Conservation (phyloP, 2,797 vertebrate species). For the Xiphorhynchus erythropygius region DNA sequence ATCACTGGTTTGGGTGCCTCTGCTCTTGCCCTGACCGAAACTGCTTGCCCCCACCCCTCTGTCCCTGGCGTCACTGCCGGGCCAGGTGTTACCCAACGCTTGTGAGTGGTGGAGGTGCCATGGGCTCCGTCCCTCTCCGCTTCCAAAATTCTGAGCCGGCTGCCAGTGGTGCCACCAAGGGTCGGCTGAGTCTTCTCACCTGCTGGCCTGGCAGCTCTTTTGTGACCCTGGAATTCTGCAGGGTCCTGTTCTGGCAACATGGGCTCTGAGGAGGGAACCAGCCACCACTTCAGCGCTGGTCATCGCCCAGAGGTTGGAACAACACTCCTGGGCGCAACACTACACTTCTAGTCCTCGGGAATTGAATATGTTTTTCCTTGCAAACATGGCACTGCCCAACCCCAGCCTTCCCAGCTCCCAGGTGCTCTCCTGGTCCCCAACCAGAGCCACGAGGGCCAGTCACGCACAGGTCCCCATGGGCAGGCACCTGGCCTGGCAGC, state of each 20-base stretch:
- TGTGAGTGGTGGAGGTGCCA: accelerated
- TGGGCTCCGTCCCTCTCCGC: accelerated
- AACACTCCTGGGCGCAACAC: accelerated
- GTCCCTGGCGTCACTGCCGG: slow-evolving; percentile 13
- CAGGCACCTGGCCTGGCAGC: accelerated
- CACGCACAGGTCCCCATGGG: accelerated
- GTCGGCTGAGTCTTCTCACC: accelerated
- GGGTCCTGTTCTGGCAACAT: background rate
- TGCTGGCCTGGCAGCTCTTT: background rate
- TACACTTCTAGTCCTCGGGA: background rate
- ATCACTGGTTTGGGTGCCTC: slow-evolving; percentile 57
- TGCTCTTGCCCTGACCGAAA: slow-evolving; percentile 64
- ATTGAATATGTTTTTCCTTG: background rate
- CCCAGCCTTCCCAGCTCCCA: background rate
- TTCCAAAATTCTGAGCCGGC: background rate
- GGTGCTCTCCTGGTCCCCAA: background rate
- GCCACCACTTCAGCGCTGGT: accelerated
- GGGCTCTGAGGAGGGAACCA: background rate
- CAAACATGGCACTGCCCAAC: background rate
- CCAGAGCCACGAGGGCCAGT: background rate
- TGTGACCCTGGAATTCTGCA: background rate
- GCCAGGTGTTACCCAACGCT: slow-evolving; percentile 4
- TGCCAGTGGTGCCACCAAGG: accelerated
- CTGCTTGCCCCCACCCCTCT: slow-evolving; percentile 44
- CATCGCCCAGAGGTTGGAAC: accelerated